Percentiles rank a stretch among this genome's conserved stretches.
These are phyloP conservation scores for Alectoris magna DNA, from an alignment of 2,797 vertebrate genomes.

Conservation along the genomic window DNA sequence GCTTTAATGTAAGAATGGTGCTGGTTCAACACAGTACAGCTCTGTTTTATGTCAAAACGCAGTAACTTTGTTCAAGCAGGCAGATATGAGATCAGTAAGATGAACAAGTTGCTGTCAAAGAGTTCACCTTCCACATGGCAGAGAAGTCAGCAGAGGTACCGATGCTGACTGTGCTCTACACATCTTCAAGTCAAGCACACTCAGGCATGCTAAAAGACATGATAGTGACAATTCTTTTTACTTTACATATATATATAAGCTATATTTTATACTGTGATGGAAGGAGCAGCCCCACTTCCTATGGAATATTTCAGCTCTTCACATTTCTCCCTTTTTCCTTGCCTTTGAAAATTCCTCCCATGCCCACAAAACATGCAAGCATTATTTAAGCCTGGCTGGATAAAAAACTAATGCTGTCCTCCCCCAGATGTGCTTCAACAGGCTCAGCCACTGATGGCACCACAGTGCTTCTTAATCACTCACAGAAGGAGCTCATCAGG, in stretches of 20 bases:
- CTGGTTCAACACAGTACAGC: background rate
- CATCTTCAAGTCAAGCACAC: rapidly evolving
- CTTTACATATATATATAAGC: background rate
- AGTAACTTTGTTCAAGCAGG: background rate
- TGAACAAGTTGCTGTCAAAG: background rate
- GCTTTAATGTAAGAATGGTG: background rate
- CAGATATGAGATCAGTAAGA: background rate
- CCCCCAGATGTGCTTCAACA: background rate
- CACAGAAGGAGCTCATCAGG: background rate
- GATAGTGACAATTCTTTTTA: background rate
- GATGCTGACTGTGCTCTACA: too few relatives aligned
- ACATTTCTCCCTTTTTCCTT: background rate
- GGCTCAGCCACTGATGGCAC: background rate
- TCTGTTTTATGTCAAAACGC: background rate
- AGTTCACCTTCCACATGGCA: background rate
- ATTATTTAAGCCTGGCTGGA: background rate
- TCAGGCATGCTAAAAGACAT: background rate
- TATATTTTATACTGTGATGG: background rate
- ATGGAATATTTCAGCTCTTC: background rate
- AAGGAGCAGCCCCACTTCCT: background rate
- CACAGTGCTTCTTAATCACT: rapidly evolving
- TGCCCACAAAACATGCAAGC: rapidly evolving
- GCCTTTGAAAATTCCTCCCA: background rate
- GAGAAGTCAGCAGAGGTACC: background rate
- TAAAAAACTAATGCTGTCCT: background rate